A percentile compares a stretch with the other conserved stretches of the same genome.
Evolutionary conservation across 2,797 vertebrate species (phyloP).

Genomic region (Calcarius lapponicus): DNA sequence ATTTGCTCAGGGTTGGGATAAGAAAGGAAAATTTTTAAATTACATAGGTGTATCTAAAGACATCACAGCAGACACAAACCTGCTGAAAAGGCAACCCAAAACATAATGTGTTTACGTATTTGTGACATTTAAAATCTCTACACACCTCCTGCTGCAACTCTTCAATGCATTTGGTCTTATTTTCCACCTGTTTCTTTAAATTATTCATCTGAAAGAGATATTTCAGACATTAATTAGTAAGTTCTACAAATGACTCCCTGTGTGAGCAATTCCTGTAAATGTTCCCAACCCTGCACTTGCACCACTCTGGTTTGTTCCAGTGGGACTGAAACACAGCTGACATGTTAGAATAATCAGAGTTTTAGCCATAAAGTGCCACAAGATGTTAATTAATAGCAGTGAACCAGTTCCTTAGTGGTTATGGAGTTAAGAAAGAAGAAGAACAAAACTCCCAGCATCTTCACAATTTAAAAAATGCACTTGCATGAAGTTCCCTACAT

Average conservation of each 20-base stretch:
- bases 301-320: neutral
- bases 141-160: slow-evolving; percentile 86
- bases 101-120: neutral
- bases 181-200: slow-evolving; percentile 83
- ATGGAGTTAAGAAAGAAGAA: neutral
- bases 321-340: neutral
- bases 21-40: neutral
- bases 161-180: slow-evolving; percentile 79
- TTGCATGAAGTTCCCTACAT: neutral
- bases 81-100: neutral
- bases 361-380: neutral
- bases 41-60: neutral
- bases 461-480: neutral
- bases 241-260: neutral
- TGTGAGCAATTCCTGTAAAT: neutral
- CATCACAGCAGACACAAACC: neutral
- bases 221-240: neutral
- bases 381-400: neutral
- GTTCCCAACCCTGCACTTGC: neutral
- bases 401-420: neutral
- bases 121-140: neutral
- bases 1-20: neutral
- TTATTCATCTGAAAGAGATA: slow-evolving; percentile 78
- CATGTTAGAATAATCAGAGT: fast-evolving
- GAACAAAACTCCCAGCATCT: fast-evolving